phyloP scores from a whole-genome alignment of 2,113 vertebrate species.

The Dromaius novaehollandiae region DNA sequence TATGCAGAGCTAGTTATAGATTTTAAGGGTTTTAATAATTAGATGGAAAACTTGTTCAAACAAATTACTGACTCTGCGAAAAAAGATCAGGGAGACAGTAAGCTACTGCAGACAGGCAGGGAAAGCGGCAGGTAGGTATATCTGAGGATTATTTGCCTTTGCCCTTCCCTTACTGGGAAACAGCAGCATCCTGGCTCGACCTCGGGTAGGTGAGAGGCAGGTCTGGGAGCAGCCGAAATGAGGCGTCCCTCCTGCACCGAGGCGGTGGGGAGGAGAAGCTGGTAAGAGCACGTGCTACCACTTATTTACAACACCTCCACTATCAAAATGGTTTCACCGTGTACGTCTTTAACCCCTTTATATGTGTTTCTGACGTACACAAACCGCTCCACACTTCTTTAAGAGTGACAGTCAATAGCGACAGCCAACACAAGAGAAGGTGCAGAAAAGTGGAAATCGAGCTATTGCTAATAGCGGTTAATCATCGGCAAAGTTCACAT shows the following conservation, averaged over 20 bases:
- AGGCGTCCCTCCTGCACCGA: too few species aligned
- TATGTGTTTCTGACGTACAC: neutral
- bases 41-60: slow-evolving; percentile 38
- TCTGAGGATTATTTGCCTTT: neutral
- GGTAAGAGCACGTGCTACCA: neutral
- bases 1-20: slow-evolving; percentile 7
- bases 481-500: neutral
- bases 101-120: neutral
- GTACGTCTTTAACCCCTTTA: neutral
- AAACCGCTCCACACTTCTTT: neutral
- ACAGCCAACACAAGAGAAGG: rapidly evolving
- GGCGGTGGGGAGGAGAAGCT: neutral
- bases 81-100: neutral
- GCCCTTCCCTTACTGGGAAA: neutral
- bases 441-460: neutral
- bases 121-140: neutral
- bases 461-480: neutral
- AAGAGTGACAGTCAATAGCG: neutral
- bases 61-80: slow-evolving; percentile 6
- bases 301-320: neutral
- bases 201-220: neutral
- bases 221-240: neutral
- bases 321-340: neutral
- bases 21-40: neutral
- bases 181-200: neutral